Base-by-base conservation (phyloP, 2,113 vertebrate genomes). In the Perca flavescens region DNA sequence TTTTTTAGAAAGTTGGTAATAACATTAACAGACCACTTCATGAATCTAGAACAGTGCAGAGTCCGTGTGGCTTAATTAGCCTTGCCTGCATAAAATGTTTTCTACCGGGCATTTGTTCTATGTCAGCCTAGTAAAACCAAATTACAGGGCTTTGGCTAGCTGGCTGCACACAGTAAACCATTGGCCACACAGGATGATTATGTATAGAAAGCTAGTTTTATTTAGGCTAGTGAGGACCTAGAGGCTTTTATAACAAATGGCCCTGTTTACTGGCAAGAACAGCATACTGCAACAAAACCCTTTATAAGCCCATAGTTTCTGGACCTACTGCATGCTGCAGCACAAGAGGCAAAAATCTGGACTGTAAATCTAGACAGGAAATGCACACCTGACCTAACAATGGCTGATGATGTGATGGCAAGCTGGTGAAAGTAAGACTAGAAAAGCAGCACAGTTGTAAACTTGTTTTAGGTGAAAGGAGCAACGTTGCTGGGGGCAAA, bases 61-160 rank as follows among this genome's bases (percentile, higher is more conserved):
- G 78, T 86, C 79, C 10, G 13, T 87, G 77, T 88, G 76, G 21
- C 86, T 90, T 91, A 90, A 93, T 88, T 61, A 78, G 80, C 80
- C 68, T 85, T 86, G 89, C 89, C 82, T 90, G 75, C 73, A 81
- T 88, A 90, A 92, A 94, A 82, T 90, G 81, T 88, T 88, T 88
- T 92, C 77, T 77, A 83, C 76, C 12, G 79, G 90, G 88, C 88
- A 91, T 93, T 92, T 90, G 85, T 77, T 89, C 91, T 92, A 83
- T 93, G 87, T 93, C 90, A 90, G 91, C 83, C 92, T 91, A 91
- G 89, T 95, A 94, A 95, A 95, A 92, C 65, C 77, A 91, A 94
- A 95, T 92, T 91, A 92, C 88, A 88, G 88, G 85, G 81, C 79
- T 89, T 91, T 92, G 91, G 88, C 91, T 90, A 80, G 80, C 75